phyloP scores from a whole-genome alignment of 2,797 vertebrate genomes.

The Sebastiscus albofasciatus region DNA sequence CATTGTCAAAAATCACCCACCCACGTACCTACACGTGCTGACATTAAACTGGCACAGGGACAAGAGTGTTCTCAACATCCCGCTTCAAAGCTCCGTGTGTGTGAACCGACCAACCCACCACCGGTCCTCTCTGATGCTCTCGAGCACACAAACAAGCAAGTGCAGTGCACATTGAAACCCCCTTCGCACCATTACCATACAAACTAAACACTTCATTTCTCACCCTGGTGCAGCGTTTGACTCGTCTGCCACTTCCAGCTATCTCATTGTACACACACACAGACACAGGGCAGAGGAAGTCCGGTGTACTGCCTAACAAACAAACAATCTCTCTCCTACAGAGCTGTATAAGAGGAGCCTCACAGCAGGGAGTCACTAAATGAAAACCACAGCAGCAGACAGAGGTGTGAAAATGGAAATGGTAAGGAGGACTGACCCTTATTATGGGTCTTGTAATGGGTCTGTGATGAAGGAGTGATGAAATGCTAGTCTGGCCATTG shows the following conservation, averaged over 20 bases:
- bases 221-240: conserved; percentile 68
- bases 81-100: conserved; percentile 33
- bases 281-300: conserved; percentile 42
- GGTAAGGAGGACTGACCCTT: neutral
- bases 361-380: conserved; percentile 38
- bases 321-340: conserved; percentile 48
- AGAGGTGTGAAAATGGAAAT: conserved; percentile 57
- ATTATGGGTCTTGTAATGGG: conserved; percentile 9
- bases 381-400: conserved; percentile 13
- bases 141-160: conserved; percentile 20
- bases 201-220: conserved; percentile 57
- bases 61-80: conserved; percentile 2
- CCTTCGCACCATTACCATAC: conserved; percentile 40
- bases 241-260: conserved; percentile 48
- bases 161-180: conserved; percentile 11
- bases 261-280: conserved; percentile 15
- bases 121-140: neutral
- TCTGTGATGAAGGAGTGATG: neutral
- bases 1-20: neutral
- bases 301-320: conserved; percentile 51
- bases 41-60: neutral
- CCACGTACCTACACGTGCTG: neutral
- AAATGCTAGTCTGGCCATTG: neutral
- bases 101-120: neutral
- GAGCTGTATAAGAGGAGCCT: conserved; percentile 40